These are phyloP conservation scores for Vireo altiloquus DNA, from an alignment of 2,113 vertebrate genomes.

Conservation along the genomic window DNA sequence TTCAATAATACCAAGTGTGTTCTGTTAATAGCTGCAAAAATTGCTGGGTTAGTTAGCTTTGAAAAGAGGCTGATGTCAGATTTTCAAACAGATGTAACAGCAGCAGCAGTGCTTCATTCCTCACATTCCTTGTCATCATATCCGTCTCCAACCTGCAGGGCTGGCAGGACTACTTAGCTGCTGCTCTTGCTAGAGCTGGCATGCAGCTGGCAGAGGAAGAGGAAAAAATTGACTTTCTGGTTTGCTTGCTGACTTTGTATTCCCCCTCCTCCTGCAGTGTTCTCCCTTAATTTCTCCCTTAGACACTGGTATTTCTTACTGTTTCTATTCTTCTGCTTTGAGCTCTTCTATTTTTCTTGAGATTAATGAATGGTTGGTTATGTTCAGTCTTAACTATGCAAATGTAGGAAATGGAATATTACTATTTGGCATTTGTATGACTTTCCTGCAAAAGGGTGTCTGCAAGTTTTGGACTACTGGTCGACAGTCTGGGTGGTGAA, in stretches of 20 bases:
- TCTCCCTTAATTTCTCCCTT: neutral
- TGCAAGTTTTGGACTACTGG: neutral
- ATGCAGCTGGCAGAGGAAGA: neutral
- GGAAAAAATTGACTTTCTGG: neutral
- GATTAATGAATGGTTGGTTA: neutral
- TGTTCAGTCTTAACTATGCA: neutral
- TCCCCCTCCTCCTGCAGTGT: fast-evolving
- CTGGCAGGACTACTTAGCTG: neutral
- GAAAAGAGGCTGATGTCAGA: neutral
- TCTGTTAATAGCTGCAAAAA: neutral
- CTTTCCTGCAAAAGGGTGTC: neutral
- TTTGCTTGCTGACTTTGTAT: neutral
- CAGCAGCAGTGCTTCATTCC: neutral
- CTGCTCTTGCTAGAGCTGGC: neutral
- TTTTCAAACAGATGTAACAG: neutral
- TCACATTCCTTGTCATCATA: neutral
- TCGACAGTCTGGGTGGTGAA: neutral
- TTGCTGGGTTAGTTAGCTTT: neutral
- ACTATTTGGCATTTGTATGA: neutral
- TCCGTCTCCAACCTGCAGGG: neutral
- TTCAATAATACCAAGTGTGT: neutral
- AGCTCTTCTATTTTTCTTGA: neutral
- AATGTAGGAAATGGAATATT: neutral
- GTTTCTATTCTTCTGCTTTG: neutral
- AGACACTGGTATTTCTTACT: neutral